Conservation (phyloP, 2,888 invertebrate genomes). For the Laspeyria flexula region DNA sequence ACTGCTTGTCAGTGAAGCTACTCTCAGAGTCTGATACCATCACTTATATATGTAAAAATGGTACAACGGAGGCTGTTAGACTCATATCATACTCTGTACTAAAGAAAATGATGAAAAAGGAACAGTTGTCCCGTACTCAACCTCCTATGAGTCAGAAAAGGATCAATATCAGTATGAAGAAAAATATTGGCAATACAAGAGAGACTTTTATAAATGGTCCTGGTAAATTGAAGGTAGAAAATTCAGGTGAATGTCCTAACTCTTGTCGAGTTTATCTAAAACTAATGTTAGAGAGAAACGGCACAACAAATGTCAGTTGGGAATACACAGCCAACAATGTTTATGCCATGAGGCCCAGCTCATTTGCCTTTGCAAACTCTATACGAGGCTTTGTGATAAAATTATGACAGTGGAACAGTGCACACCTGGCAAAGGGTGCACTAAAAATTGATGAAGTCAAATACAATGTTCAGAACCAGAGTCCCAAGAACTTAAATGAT, state of each 20-base stretch:
- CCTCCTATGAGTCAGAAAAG: constrained; percentile 72
- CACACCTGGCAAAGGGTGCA: constrained; percentile 81
- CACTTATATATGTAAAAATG: constrained; percentile 87
- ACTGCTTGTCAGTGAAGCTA: constrained; percentile 86
- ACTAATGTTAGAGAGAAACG: constrained; percentile 84
- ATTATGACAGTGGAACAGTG: constrained; percentile 92
- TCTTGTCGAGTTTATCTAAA: constrained; percentile 88
- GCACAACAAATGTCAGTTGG: constrained; percentile 84
- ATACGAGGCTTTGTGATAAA: constrained; percentile 92
- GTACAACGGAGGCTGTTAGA: constrained; percentile 84
- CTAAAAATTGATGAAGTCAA: constrained; percentile 74
- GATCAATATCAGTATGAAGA: constrained; percentile 84
- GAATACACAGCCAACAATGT: constrained; percentile 88
- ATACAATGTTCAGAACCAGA: constrained; percentile 78
- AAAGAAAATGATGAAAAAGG: constrained; percentile 68
- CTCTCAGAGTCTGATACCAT: constrained; percentile 83
- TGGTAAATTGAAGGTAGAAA: constrained; percentile 89
- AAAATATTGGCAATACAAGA: constrained; percentile 84
- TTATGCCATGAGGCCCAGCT: constrained; percentile 90
- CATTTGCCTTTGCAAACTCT: constrained; percentile 87
- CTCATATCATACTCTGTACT: constrained; percentile 66
- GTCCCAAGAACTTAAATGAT: constrained; percentile 76
- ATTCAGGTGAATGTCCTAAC: constrained; percentile 90
- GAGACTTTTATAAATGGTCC: constrained; percentile 87
- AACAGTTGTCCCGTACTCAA: constrained; percentile 60